Percentiles rank a stretch among this genome's conserved stretches.
phyloP scores from a whole-genome alignment of 2,797 vertebrate genomes.

The Myoxocephalus aenaeus region DNA sequence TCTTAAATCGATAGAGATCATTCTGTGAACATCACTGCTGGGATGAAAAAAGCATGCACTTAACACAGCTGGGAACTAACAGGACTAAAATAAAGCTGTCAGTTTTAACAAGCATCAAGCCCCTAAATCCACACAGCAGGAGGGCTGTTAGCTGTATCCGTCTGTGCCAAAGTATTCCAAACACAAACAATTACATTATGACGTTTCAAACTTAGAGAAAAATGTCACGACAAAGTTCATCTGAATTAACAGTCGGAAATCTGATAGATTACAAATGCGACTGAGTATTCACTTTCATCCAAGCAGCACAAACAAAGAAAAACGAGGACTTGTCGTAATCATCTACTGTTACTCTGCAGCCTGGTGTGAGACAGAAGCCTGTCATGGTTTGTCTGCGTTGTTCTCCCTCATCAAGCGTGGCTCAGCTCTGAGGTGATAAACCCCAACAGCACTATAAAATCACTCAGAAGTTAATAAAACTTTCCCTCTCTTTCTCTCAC shows the following conservation, averaged over 20 bases:
- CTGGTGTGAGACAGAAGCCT: slow-evolving; percentile 4
- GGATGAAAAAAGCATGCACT: slow-evolving; percentile 64
- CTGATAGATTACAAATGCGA: slow-evolving; percentile 1
- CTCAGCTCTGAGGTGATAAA: slow-evolving; percentile 32
- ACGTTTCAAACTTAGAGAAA: neutral
- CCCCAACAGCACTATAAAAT: slow-evolving; percentile 25
- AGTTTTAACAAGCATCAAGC: slow-evolving; percentile 49
- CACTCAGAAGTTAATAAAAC: slow-evolving; percentile 23
- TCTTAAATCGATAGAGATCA: slow-evolving; percentile 69
- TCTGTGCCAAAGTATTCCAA: slow-evolving; percentile 1
- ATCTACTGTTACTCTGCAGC: slow-evolving; percentile 11
- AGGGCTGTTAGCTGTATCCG: slow-evolving; percentile 17
- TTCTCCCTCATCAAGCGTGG: slow-evolving; percentile 9
- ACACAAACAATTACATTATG: neutral
- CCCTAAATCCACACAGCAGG: slow-evolving; percentile 29
- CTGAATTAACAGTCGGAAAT: slow-evolving; percentile 1
- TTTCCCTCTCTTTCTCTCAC: neutral
- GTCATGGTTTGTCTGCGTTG: slow-evolving; percentile 23
- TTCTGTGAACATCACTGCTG: slow-evolving; percentile 49
- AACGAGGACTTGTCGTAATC: slow-evolving; percentile 6
- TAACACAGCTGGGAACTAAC: slow-evolving; percentile 61
- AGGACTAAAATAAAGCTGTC: slow-evolving; percentile 65
- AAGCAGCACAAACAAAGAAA: neutral
- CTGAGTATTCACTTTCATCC: neutral
- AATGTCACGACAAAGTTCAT: slow-evolving; percentile 1